Conservation (phyloP, 2,113 vertebrate genomes). For the Cricetomys ansorgei region DNA sequence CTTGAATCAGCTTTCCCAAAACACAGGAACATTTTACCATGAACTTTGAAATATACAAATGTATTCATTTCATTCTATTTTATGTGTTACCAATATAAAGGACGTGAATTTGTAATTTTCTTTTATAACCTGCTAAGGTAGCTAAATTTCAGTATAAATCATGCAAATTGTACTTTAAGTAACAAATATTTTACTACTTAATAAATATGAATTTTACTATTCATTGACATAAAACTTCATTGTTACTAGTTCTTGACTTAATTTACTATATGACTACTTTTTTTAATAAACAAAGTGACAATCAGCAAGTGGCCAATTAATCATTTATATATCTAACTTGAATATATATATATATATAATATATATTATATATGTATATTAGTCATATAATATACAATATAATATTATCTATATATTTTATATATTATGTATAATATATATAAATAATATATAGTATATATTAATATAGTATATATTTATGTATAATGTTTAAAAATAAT, state of each 20-base stretch:
- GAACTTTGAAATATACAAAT: not conserved
- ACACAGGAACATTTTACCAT: not conserved
- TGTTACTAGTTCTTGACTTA: not conserved
- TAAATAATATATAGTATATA: too few relatives aligned
- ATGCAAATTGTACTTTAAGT: constrained; percentile 24
- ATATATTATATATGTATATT: too few relatives aligned
- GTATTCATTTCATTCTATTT: constrained; percentile 31
- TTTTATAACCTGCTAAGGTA: not conserved
- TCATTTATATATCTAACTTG: not conserved
- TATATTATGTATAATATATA: too few relatives aligned
- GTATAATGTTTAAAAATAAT: too few relatives aligned
- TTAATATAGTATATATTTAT: too few relatives aligned
- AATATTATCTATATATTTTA: too few relatives aligned
- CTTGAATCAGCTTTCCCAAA: not conserved
- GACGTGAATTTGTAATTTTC: not conserved
- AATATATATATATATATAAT: not conserved
- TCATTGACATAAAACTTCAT: not conserved
- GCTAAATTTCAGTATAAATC: constrained; percentile 22
- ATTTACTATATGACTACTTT: not conserved
- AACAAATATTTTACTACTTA: not conserved
- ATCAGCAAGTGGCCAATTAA: not conserved
- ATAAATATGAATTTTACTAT: constrained; percentile 13
- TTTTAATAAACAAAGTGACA: not conserved
- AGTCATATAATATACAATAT: too few relatives aligned
- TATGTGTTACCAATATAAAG: constrained; percentile 7